A percentile compares a stretch with the other conserved stretches of the same genome.
phyloP scores from a whole-genome alignment of 1,140 invertebrate species.

The Drusus annulatus region DNA sequence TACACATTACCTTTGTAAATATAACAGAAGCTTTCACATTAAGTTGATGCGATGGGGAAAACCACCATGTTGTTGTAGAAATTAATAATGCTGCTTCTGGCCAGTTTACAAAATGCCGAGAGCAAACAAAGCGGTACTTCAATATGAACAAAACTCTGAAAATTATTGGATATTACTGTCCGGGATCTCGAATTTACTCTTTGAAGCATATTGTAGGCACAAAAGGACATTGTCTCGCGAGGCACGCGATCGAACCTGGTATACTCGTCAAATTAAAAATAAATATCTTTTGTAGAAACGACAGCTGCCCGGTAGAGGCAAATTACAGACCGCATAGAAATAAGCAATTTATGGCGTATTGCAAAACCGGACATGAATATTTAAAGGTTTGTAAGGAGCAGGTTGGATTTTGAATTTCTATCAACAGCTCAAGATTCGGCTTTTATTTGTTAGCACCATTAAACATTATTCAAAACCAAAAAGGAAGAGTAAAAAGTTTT shows the following conservation, averaged over 20 bases:
- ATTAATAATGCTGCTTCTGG: too few relatives aligned
- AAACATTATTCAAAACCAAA: too few relatives aligned
- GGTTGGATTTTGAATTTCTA: not conserved
- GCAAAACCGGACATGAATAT: slow-evolving; percentile 1
- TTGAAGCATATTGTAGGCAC: not conserved
- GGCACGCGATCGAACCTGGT: not conserved
- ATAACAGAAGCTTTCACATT: too few relatives aligned
- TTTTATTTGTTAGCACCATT: too few relatives aligned
- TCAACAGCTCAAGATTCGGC: too few relatives aligned
- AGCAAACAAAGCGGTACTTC: not conserved
- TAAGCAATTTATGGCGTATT: not conserved
- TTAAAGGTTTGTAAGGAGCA: not conserved
- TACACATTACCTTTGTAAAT: too few relatives aligned
- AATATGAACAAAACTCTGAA: not conserved
- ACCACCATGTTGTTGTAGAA: too few relatives aligned
- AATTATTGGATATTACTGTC: not conserved
- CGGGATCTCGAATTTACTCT: not conserved
- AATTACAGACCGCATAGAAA: slow-evolving; percentile 3
- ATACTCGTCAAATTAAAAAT: not conserved
- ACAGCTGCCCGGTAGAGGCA: not conserved
- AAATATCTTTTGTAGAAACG: slow-evolving; percentile 1
- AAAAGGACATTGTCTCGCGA: slow-evolving; percentile 10
- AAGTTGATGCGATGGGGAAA: too few relatives aligned
- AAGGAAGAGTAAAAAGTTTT: too few relatives aligned
- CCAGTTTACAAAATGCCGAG: too few relatives aligned